A percentile compares a stretch with the other conserved stretches of the same genome.
These are phyloP conservation scores for Myotis yumanensis DNA, from an alignment of 2,113 vertebrate genomes.

Conservation along the genomic window DNA sequence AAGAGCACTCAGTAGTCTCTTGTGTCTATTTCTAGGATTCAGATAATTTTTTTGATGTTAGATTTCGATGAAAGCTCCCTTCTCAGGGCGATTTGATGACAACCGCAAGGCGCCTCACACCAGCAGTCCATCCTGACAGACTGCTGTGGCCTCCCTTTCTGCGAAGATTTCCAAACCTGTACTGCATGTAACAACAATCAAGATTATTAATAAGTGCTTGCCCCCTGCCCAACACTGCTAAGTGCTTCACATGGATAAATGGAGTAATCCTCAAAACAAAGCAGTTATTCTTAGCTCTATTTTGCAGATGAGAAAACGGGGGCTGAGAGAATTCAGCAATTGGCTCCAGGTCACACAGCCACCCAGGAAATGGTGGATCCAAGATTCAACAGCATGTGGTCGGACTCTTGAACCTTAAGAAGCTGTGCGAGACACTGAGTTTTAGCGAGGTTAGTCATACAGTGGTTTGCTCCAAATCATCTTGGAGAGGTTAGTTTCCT, in stretches of 20 bases:
- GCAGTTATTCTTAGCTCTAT: not conserved
- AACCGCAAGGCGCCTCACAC: not conserved
- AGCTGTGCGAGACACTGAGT: not conserved
- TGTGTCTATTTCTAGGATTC: not conserved
- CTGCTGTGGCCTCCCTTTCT: not conserved
- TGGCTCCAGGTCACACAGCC: not conserved
- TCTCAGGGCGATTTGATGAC: not conserved
- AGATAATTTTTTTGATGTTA: not conserved
- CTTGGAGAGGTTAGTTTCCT: not conserved
- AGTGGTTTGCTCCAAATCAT: not conserved
- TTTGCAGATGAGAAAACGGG: not conserved
- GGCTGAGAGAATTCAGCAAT: not conserved
- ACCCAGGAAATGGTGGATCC: not conserved
- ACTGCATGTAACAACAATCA: not conserved
- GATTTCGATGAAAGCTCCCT: not conserved
- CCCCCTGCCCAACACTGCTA: not conserved
- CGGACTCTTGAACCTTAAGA: not conserved
- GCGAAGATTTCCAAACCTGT: not conserved
- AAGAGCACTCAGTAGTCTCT: not conserved
- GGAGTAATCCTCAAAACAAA: not conserved
- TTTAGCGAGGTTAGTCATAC: not conserved
- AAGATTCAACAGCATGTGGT: not conserved
- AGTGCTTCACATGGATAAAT: not conserved
- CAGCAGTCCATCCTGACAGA: not conserved
- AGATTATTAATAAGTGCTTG: not conserved